Evolutionary conservation across 2,113 vertebrate genomes (phyloP).

Genomic region (Sphyrna mokarran): DNA sequence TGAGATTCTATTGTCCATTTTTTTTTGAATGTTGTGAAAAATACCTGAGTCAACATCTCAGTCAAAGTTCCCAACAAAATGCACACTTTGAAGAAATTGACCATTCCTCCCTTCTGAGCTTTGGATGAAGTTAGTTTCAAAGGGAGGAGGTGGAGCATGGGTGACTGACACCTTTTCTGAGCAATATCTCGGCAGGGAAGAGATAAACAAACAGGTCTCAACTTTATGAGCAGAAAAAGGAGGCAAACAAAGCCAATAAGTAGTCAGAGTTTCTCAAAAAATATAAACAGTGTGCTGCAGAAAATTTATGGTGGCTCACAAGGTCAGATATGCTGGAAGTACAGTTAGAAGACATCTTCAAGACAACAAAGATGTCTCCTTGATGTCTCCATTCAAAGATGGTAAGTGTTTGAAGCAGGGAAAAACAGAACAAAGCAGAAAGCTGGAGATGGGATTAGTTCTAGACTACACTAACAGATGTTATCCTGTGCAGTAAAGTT

Average conservation of each 20-base stretch:
- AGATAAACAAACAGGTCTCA: not conserved
- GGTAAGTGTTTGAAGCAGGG: not conserved
- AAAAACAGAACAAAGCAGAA: too few relatives aligned
- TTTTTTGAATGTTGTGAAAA: not conserved
- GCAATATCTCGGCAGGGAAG: not conserved
- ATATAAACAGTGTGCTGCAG: not conserved
- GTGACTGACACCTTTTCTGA: not conserved
- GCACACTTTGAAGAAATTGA: not conserved
- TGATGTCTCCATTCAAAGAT: not conserved
- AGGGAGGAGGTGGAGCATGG: not conserved
- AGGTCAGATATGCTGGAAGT: not conserved
- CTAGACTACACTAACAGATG: not conserved
- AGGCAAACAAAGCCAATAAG: not conserved
- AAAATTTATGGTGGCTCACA: not conserved
- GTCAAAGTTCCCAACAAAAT: not conserved
- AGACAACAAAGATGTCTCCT: not conserved
- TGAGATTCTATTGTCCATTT: not conserved
- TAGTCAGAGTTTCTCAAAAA: not conserved
- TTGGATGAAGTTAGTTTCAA: not conserved
- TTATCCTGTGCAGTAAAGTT: not conserved
- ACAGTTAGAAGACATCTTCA: not conserved
- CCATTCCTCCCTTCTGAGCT: not conserved
- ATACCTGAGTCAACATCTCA: not conserved
- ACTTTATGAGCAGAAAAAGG: not conserved
- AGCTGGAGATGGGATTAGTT: not conserved